Conservation (phyloP, 2,888 invertebrate genomes). For the Gasteruption jaculator region DNA sequence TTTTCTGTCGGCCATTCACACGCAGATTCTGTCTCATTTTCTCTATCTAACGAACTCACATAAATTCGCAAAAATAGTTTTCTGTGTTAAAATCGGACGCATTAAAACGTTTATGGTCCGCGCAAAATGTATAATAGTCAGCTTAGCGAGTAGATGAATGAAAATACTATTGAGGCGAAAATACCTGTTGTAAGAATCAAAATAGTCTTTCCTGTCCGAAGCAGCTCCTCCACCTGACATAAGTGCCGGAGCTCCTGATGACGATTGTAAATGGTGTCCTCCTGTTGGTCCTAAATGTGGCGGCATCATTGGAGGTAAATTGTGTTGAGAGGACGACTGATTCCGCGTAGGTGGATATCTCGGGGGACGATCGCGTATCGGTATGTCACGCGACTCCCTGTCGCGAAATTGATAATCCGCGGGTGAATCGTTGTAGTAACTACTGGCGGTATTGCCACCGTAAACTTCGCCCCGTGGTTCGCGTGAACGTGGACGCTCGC, state of each 20-base stretch:
- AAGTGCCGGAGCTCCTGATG: constrained; percentile 44
- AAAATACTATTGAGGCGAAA: constrained; percentile 51
- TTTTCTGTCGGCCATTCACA: too few species aligned
- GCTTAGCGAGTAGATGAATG: constrained; percentile 44
- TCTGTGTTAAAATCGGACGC: too few species aligned
- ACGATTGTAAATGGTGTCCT: too few species aligned
- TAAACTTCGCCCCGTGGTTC: constrained; percentile 42
- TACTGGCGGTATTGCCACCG: too few species aligned
- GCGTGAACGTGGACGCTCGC: constrained; percentile 43
- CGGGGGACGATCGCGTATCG: constrained; percentile 34
- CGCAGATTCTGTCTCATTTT: too few species aligned
- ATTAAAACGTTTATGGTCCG: too few species aligned
- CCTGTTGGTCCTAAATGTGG: constrained; percentile 37
- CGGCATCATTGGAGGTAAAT: constrained; percentile 37
- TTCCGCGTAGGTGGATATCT: constrained; percentile 41
- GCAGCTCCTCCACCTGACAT: constrained; percentile 45
- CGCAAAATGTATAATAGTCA: too few species aligned
- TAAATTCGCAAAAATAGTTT: too few species aligned
- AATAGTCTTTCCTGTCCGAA: constrained; percentile 53
- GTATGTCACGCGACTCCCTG: constrained; percentile 42
- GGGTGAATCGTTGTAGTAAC: constrained; percentile 44
- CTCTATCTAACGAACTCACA: too few species aligned
- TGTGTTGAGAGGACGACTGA: constrained; percentile 41
- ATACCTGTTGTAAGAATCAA: constrained; percentile 53
- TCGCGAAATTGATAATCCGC: constrained; percentile 45